phyloP scores from a whole-genome alignment of 2,797 vertebrate genomes.

The Melanogrammus aeglefinus region DNA sequence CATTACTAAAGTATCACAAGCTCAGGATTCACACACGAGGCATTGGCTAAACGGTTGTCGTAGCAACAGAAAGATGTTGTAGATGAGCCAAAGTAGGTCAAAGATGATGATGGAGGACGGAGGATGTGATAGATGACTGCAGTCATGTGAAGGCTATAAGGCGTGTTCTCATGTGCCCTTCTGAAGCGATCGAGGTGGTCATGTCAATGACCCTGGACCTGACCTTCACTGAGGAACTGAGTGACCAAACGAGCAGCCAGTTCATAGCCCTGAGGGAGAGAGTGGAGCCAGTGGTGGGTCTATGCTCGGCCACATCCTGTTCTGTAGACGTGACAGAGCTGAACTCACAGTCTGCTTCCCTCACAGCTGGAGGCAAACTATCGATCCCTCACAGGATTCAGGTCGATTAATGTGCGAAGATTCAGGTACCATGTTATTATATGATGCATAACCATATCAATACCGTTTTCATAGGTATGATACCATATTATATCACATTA shows the following conservation, averaged over 20 bases:
- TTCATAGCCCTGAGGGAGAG: slow-evolving; percentile 12
- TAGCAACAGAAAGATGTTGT: too few species aligned
- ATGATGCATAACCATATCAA: background rate
- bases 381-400: slow-evolving; percentile 24
- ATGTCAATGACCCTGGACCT: slow-evolving; percentile 45
- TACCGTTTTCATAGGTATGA: background rate
- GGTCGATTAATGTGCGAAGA: background rate
- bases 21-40: too few species aligned
- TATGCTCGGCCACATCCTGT: background rate
- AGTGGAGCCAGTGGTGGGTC: slow-evolving; percentile 48
- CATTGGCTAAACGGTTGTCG: too few species aligned
- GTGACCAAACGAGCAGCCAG: background rate
- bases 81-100: too few species aligned
- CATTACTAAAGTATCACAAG: too few species aligned
- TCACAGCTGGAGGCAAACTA: slow-evolving; percentile 33
- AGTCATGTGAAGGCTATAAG: background rate
- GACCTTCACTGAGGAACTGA: slow-evolving; percentile 20
- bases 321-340: background rate
- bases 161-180: slow-evolving; percentile 6
- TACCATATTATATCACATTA: background rate
- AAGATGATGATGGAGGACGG: too few species aligned
- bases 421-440: slow-evolving; percentile 51
- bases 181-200: slow-evolving; percentile 34
- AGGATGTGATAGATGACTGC: too few species aligned
- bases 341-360: background rate